A percentile compares a stretch with the other conserved stretches of the same genome.
Conservation (phyloP, 2,888 invertebrate genomes). For the Drosophila acutilabella region DNA sequence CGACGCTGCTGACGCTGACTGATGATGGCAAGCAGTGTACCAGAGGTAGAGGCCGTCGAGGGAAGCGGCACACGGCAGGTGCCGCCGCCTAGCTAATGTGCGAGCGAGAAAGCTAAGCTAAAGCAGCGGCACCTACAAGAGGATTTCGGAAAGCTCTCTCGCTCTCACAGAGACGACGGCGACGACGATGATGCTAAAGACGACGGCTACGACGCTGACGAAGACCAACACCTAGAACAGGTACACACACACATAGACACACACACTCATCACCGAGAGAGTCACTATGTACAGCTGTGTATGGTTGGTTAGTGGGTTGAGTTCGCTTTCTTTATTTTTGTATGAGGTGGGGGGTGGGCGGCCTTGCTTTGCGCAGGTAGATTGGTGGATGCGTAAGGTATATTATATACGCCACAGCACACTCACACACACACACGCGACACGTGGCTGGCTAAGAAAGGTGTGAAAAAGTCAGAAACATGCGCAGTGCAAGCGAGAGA, state of each 20-base stretch:
- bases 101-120: constrained; percentile 42
- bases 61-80: constrained; percentile 61
- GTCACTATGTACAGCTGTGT: constrained; percentile 45
- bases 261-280: constrained; percentile 24
- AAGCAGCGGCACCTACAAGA: constrained; percentile 63
- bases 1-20: constrained; percentile 40
- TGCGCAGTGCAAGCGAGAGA: constrained; percentile 47
- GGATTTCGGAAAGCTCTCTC: constrained; percentile 48
- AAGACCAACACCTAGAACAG: constrained; percentile 71
- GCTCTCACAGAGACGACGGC: constrained; percentile 50
- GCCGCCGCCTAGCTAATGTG: constrained; percentile 37
- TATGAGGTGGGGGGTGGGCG: constrained; percentile 39
- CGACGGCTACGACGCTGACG: constrained; percentile 49
- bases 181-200: constrained; percentile 50
- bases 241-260: constrained; percentile 54
- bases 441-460: constrained; percentile 51
- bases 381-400: constrained; percentile 85
- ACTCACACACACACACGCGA: constrained; percentile 44
- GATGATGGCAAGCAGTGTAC: constrained; percentile 36
- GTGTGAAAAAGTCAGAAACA: constrained; percentile 54
- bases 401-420: constrained; percentile 78
- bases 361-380: constrained; percentile 83
- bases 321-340: constrained; percentile 12
- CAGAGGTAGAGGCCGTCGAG: not conserved
- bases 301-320: constrained; percentile 42